phyloP scores from a whole-genome alignment of 2,888 invertebrate genomes.

The Cheilosia scutellata region DNA sequence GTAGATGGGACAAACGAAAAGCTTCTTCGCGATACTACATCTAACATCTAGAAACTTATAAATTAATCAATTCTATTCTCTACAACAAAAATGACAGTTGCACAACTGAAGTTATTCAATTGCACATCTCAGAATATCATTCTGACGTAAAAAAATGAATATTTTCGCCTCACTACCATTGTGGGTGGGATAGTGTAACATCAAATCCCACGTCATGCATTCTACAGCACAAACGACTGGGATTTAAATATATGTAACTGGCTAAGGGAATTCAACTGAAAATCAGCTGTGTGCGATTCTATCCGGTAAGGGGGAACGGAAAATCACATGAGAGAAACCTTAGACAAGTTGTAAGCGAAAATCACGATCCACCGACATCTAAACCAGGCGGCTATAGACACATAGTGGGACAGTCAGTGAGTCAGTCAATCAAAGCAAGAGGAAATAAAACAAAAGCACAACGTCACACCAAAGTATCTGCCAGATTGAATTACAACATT shows the following conservation, averaged over 20 bases:
- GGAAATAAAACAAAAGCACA: conserved; percentile 39
- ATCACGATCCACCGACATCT: conserved; percentile 32
- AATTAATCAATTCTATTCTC: too few relatives aligned
- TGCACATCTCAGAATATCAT: not conserved
- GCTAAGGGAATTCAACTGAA: conserved; percentile 42
- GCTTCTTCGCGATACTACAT: too few relatives aligned
- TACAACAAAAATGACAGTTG: too few relatives aligned
- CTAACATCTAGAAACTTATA: too few relatives aligned
- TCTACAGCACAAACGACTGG: conserved; percentile 17
- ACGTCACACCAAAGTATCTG: conserved; percentile 55
- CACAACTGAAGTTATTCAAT: not conserved
- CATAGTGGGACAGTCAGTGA: conserved; percentile 21
- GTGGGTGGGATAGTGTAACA: conserved; percentile 1
- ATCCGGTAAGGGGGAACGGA: conserved; percentile 15
- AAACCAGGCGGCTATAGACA: not conserved
- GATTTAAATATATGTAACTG: conserved; percentile 5
- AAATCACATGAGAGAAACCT: conserved; percentile 58
- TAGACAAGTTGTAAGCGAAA: conserved; percentile 60
- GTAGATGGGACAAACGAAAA: too few relatives aligned
- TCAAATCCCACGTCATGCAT: conserved; percentile 26
- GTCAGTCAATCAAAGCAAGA: conserved; percentile 52
- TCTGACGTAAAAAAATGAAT: conserved; percentile 1
- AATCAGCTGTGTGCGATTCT: conserved; percentile 42
- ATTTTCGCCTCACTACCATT: not conserved
- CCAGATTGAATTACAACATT: conserved; percentile 55